Conservation (phyloP, 2,113 vertebrate genomes). For the Thryonomys swinderianus region DNA sequence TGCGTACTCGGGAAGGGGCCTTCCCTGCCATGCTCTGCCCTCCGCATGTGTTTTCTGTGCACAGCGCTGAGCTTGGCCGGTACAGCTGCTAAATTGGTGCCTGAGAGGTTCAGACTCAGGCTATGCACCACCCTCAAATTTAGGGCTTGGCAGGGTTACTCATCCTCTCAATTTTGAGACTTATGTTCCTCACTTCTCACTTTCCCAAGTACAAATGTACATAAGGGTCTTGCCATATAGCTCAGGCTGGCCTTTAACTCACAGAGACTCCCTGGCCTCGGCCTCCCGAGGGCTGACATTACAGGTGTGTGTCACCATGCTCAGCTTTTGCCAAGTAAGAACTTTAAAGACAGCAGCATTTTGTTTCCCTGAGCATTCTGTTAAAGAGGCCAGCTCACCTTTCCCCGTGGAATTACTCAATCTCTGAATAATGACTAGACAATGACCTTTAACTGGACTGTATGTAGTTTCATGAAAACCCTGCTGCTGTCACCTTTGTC, state of each 20-base stretch:
- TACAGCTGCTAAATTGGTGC: fast-evolving
- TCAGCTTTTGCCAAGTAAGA: not conserved
- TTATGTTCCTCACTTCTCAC: not conserved
- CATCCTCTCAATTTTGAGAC: not conserved
- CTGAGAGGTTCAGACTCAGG: not conserved
- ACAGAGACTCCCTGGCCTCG: not conserved
- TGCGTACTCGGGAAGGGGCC: not conserved
- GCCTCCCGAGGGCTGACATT: not conserved
- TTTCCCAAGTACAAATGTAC: too few species aligned
- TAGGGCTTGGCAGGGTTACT: not conserved
- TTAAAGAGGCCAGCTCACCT: not conserved
- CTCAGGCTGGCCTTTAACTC: not conserved
- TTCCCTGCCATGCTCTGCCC: not conserved
- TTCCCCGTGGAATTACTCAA: not conserved
- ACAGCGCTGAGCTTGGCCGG: fast-evolving
- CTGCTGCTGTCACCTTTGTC: too few species aligned
- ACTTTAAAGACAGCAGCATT: not conserved
- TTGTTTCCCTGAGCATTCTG: not conserved
- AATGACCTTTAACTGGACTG: not conserved
- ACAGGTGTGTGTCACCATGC: not conserved
- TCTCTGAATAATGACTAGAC: not conserved
- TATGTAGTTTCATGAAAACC: not conserved
- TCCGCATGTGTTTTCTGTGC: not conserved
- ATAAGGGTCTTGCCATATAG: not conserved
- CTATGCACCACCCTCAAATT: not conserved